Evolutionary conservation across 2,888 invertebrate species (phyloP).

Genomic region (Amphipoea lucens): DNA sequence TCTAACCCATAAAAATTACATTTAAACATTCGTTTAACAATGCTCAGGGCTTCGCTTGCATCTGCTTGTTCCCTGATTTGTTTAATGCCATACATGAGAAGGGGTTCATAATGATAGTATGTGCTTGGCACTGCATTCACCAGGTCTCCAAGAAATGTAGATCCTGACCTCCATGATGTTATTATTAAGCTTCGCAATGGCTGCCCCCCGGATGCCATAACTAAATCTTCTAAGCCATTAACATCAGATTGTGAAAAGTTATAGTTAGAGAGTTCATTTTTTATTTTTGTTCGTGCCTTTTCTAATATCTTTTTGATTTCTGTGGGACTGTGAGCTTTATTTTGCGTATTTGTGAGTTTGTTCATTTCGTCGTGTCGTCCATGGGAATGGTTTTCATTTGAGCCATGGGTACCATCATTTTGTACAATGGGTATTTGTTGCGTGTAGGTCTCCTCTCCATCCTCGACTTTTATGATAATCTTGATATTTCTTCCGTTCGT

Average conservation of each 20-base stretch:
- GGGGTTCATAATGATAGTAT: conserved; percentile 97
- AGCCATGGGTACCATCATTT: conserved; percentile 74
- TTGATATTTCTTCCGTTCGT: conserved; percentile 83
- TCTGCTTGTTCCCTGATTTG: conserved; percentile 94
- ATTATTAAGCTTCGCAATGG: conserved; percentile 94
- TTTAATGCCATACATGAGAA: conserved; percentile 94
- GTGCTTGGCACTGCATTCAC: conserved; percentile 95
- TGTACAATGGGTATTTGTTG: conserved; percentile 73
- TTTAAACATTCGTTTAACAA: conserved; percentile 93
- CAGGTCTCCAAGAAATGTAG: conserved; percentile 96
- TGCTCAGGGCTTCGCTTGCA: conserved; percentile 91
- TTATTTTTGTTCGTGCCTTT: conserved; percentile 81
- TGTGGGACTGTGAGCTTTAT: conserved; percentile 32
- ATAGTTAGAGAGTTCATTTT: conserved; percentile 81
- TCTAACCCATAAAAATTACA: conserved; percentile 94
- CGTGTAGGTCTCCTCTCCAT: conserved; percentile 78
- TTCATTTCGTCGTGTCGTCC: background rate
- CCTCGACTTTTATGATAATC: conserved; percentile 90
- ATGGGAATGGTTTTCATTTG: background rate
- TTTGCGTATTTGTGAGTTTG: background rate
- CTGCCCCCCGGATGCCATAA: conserved; percentile 92
- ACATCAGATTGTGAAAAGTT: conserved; percentile 81
- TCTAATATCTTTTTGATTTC: conserved; percentile 82
- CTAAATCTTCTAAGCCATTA: conserved; percentile 91
- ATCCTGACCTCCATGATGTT: conserved; percentile 97